Percentiles rank a stretch among this genome's conserved stretches.
These are phyloP conservation scores for Melikaiella ostensackeni DNA, from an alignment of 2,888 invertebrate species.

Conservation along the genomic window DNA sequence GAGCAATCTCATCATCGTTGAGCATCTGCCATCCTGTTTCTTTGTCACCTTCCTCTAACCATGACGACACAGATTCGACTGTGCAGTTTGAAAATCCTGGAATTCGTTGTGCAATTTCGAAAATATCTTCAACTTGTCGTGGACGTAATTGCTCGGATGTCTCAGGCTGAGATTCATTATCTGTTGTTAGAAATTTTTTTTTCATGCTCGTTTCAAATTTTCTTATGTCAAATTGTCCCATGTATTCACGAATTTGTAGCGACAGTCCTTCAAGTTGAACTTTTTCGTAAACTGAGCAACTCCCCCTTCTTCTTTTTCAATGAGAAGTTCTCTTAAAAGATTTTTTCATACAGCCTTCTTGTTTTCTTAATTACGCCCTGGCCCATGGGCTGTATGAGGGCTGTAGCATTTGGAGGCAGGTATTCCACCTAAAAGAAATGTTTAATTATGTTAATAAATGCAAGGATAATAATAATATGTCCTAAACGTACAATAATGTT, in stretches of 20 bases:
- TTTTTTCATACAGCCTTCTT: not conserved
- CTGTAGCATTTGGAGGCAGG: not conserved
- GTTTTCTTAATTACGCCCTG: not conserved
- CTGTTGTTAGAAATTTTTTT: not conserved
- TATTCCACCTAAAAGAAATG: not conserved
- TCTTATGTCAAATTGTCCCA: not conserved
- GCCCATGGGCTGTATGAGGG: not conserved
- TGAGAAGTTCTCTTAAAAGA: not conserved
- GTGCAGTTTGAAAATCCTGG: not conserved
- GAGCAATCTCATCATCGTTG: not conserved
- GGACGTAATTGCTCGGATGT: no score
- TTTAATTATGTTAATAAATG: not conserved
- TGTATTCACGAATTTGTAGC: not conserved
- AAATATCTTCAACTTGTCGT: no score
- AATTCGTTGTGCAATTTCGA: not conserved
- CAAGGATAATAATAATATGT: not conserved
- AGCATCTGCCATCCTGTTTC: slow-evolving; percentile 1
- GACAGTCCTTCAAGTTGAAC: not conserved
- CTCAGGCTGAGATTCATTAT: not conserved
- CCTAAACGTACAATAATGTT: not conserved
- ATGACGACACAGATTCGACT: not conserved
- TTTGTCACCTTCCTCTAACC: not conserved
- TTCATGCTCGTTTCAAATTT: not conserved
- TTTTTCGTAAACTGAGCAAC: not conserved
- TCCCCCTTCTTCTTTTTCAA: not conserved